Evolutionary conservation across 2,113 vertebrate species (phyloP).

Genomic region (Tricholaema leucomelas): DNA sequence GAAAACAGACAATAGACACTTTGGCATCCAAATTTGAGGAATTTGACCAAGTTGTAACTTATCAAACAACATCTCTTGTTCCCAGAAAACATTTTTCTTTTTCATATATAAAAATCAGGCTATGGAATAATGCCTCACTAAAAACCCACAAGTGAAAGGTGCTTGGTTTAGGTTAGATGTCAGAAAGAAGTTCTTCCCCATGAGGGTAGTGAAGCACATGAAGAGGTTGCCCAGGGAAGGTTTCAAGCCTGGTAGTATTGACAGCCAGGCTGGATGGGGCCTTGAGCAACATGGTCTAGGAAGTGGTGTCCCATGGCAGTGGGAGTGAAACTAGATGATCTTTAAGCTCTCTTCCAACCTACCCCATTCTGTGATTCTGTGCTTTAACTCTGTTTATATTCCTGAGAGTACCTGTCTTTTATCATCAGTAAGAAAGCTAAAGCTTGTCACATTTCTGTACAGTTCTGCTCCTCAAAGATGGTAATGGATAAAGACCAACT

Average conservation of each 20-base stretch:
- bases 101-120: not conserved
- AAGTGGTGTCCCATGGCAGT: too few species aligned
- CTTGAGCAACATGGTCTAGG: too few species aligned
- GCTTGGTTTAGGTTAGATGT: too few species aligned
- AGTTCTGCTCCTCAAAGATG: not conserved
- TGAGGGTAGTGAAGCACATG: too few species aligned
- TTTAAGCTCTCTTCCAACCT: too few species aligned
- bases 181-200: too few species aligned
- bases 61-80: not conserved
- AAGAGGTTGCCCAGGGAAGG: too few species aligned
- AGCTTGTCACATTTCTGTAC: not conserved
- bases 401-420: not conserved
- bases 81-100: not conserved
- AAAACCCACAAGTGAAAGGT: not conserved
- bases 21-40: not conserved
- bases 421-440: not conserved
- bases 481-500: not conserved
- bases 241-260: too few species aligned
- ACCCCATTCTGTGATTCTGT: too few species aligned
- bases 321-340: too few species aligned
- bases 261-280: too few species aligned
- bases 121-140: not conserved
- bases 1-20: not conserved
- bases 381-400: not conserved
- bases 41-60: not conserved